phyloP scores from a whole-genome alignment of 35 echinoderm and acorn worm genomes.

The Diadema setosum region DNA sequence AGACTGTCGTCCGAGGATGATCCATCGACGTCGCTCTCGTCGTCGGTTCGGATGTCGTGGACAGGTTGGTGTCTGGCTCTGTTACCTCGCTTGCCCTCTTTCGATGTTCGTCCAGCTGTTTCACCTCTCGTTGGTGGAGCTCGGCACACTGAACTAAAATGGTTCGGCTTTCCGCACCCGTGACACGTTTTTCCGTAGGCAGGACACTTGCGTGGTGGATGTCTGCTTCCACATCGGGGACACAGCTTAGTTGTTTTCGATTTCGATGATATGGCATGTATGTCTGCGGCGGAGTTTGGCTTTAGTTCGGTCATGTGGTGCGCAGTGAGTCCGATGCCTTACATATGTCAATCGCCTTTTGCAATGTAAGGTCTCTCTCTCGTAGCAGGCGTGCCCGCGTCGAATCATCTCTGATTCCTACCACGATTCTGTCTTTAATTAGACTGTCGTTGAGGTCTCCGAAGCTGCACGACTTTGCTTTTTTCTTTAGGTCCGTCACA shows the following conservation, averaged over 20 bases:
- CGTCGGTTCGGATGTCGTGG: background rate
- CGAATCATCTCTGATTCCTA: slow-evolving; percentile 5
- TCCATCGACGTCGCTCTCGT: background rate
- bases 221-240: background rate
- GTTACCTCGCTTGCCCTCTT: background rate
- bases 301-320: background rate
- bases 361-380: background rate
- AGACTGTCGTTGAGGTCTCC: slow-evolving; percentile 28
- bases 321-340: background rate
- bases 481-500: slow-evolving; percentile 22
- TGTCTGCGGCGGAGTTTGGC: background rate
- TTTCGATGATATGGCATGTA: background rate
- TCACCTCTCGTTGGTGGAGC: background rate
- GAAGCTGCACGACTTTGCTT: slow-evolving; percentile 49
- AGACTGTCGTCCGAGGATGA: background rate
- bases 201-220: background rate
- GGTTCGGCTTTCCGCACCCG: slow-evolving; percentile 28
- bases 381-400: background rate
- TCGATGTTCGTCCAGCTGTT: background rate
- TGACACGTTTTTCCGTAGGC: slow-evolving; percentile 21
- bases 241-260: background rate
- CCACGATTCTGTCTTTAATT: slow-evolving; percentile 29
- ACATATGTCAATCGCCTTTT: slow-evolving; percentile 54
- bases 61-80: background rate
- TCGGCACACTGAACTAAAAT: slow-evolving; percentile 23